Evolutionary conservation across 2,113 vertebrate species (phyloP).

Genomic region (Carassius carassius): DNA sequence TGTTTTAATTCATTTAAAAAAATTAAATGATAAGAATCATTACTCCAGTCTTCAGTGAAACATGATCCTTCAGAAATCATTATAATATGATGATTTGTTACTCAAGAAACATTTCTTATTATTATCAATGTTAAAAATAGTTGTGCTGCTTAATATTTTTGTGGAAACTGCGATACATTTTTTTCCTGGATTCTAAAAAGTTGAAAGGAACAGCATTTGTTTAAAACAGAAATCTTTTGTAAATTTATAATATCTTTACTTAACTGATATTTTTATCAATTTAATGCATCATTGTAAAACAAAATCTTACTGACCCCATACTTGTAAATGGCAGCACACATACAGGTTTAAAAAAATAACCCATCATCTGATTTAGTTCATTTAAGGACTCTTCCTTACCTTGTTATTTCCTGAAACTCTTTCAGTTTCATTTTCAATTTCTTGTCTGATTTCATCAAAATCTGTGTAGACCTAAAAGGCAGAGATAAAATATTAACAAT

Average conservation of each 20-base stretch:
- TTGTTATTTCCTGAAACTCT: conserved; percentile 97
- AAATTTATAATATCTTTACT: not conserved
- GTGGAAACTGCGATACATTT: not conserved
- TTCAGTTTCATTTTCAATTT: conserved; percentile 96
- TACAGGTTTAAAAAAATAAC: not conserved
- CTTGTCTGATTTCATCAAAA: conserved; percentile 95
- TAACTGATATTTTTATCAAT: not conserved
- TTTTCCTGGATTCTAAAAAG: not conserved
- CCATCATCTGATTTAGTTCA: not conserved
- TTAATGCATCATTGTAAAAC: not conserved
- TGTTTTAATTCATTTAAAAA: too few relatives aligned
- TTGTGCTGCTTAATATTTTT: not conserved
- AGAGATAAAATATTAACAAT: not conserved
- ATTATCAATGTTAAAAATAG: not conserved
- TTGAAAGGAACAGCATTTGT: not conserved
- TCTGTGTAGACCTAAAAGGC: conserved; percentile 86
- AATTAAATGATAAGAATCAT: not conserved
- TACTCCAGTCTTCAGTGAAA: not conserved
- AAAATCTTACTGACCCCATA: not conserved
- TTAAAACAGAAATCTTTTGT: not conserved
- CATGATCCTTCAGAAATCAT: not conserved
- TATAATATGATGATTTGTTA: not conserved
- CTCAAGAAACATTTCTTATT: not conserved
- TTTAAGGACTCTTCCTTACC: conserved; percentile 70
- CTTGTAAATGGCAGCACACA: not conserved